A percentile compares a stretch with the other conserved stretches of the same genome.
These are phyloP conservation scores for Eubasilissa regina DNA, from an alignment of 1,140 invertebrate genomes.

Conservation along the genomic window DNA sequence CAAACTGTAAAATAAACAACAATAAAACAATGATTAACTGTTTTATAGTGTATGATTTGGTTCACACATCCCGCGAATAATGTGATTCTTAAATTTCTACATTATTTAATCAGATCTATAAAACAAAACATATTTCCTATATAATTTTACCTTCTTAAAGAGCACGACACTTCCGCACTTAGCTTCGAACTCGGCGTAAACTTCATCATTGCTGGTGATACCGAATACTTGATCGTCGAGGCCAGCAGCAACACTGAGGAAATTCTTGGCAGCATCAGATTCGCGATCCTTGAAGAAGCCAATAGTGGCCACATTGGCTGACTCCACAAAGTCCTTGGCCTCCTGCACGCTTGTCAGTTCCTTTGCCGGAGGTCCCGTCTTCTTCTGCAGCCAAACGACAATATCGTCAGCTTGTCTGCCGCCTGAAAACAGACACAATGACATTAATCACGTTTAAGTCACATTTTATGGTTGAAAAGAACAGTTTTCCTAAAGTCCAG, in stretches of 20 bases:
- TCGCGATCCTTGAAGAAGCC: constrained; percentile 95
- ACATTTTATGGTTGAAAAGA: too few relatives aligned
- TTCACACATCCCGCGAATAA: too few relatives aligned
- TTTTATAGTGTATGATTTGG: too few relatives aligned
- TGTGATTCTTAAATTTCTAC: too few relatives aligned
- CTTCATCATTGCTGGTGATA: constrained; percentile 83
- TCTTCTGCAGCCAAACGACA: constrained; percentile 95
- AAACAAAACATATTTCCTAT: not conserved
- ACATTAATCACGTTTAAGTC: not conserved
- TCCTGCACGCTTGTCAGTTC: constrained; percentile 85
- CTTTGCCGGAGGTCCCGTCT: constrained; percentile 93
- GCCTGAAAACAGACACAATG: constrained; percentile 71
- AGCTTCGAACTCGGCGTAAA: constrained; percentile 84
- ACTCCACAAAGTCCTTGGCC: constrained; percentile 87
- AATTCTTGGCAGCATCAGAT: constrained; percentile 86
- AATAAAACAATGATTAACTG: not conserved
- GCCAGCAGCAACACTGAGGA: constrained; percentile 83
- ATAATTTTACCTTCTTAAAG: constrained; percentile 87
- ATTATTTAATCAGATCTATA: not conserved
- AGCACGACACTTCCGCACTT: constrained; percentile 84
- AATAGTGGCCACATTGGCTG: constrained; percentile 86
- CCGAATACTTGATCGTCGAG: constrained; percentile 94
- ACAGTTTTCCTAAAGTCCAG: not conserved
- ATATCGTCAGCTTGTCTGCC: constrained; percentile 94
- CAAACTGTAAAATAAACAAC: constrained; percentile 81